phyloP scores from a whole-genome alignment of 2,888 invertebrate genomes.

The Daptonema setosum region DNA sequence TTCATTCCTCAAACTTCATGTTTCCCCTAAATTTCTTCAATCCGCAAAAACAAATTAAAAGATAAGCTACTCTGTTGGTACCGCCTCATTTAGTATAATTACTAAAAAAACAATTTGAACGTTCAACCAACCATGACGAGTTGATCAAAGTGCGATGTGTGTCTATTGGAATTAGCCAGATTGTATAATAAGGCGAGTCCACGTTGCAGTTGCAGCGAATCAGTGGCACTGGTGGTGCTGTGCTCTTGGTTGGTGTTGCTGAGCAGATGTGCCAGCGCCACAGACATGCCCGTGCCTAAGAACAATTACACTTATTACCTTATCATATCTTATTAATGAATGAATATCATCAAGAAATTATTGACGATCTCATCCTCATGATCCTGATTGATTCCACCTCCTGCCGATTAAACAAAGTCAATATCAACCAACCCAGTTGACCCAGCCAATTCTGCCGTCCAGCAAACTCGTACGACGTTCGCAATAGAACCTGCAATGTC shows the following conservation, averaged over 20 bases:
- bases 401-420: too few relatives aligned
- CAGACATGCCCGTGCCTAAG: neutral
- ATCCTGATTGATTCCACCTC: too few relatives aligned
- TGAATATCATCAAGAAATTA: too few relatives aligned
- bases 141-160: neutral
- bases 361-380: too few relatives aligned
- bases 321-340: neutral
- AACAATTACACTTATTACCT: constrained; percentile 10
- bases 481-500: constrained; percentile 68
- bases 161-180: neutral
- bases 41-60: too few relatives aligned
- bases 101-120: too few relatives aligned
- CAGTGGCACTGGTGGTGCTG: neutral
- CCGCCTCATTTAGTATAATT: too few relatives aligned
- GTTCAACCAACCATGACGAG: constrained; percentile 3
- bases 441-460: constrained; percentile 43
- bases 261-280: constrained; percentile 69
- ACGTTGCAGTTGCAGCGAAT: neutral
- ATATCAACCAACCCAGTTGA: too few relatives aligned
- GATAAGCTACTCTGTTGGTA: too few relatives aligned
- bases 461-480: constrained; percentile 75
- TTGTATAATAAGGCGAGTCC: neutral
- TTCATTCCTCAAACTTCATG: too few relatives aligned
- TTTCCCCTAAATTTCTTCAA: too few relatives aligned
- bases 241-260: constrained; percentile 41